Conservation (phyloP, 2,113 vertebrate genomes). For the Delphinus delphis region DNA sequence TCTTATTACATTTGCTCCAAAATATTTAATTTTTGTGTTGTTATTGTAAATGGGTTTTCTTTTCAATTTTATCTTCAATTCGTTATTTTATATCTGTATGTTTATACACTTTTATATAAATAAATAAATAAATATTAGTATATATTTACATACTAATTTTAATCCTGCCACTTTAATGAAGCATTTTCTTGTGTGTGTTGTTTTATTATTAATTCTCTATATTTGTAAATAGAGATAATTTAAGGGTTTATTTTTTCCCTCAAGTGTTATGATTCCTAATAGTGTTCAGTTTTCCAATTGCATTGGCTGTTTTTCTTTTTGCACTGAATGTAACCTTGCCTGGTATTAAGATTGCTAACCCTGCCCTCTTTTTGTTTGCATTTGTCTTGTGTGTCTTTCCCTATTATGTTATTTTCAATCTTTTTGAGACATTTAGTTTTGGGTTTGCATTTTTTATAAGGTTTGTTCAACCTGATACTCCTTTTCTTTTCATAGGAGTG, state of each 20-base stretch:
- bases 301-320: neutral
- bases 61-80: neutral
- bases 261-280: neutral
- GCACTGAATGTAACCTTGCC: neutral
- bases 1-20: neutral
- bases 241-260: neutral
- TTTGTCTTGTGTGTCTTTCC: neutral
- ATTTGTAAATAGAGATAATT: neutral
- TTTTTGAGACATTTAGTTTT: neutral
- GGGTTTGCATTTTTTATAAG: neutral
- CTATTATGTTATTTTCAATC: neutral
- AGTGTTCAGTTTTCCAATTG: neutral
- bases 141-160: neutral
- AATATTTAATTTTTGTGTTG: neutral
- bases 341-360: neutral
- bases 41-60: neutral
- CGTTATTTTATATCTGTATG: neutral
- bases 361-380: neutral
- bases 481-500: neutral
- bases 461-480: neutral
- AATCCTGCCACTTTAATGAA: neutral
- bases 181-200: neutral
- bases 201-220: neutral
- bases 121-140: neutral
- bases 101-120: neutral